These are phyloP conservation scores for Drosophila kuntzei DNA, from an alignment of 2,888 invertebrate genomes.

Conservation along the genomic window DNA sequence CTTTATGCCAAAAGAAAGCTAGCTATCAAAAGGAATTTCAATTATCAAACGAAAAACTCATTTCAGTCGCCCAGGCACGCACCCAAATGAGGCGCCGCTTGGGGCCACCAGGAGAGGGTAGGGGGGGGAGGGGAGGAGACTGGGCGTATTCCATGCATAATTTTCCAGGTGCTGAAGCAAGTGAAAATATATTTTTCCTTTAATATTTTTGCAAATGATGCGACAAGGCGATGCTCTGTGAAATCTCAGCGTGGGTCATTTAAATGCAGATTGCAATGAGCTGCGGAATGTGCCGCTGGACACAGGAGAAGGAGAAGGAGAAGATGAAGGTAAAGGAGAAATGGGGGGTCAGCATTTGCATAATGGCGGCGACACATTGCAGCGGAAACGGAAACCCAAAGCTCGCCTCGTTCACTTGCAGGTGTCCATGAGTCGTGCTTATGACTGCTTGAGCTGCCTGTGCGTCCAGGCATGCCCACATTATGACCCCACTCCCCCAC, in stretches of 20 bases:
- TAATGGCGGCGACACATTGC: constrained; percentile 80
- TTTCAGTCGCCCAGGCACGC: constrained; percentile 50
- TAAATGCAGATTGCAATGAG: constrained; percentile 80
- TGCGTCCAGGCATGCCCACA: constrained; percentile 55
- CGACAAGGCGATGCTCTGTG: constrained; percentile 57
- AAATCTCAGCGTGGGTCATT: constrained; percentile 76
- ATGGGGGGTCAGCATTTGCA: constrained; percentile 56
- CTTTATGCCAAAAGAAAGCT: constrained; percentile 7
- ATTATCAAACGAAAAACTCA: constrained; percentile 56
- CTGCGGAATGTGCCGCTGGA: constrained; percentile 40
- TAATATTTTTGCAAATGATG: constrained; percentile 78
- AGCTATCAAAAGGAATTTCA: constrained; percentile 56
- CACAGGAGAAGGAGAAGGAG: background rate
- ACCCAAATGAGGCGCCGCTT: constrained; percentile 29
- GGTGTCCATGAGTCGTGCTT: constrained; percentile 72
- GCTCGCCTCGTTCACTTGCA: constrained; percentile 57
- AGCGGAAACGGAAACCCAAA: constrained; percentile 74
- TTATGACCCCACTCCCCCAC: background rate
- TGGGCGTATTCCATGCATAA: constrained; percentile 48
- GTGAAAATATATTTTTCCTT: constrained; percentile 36
- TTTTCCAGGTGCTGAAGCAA: constrained; percentile 49
- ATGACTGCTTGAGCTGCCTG: constrained; percentile 72
- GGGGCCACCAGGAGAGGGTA: too few relatives aligned
- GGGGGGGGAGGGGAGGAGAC: background rate
- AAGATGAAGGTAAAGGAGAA: background rate